phyloP scores from a whole-genome alignment of 2,888 invertebrate genomes.

The Dryobotodes eremita region DNA sequence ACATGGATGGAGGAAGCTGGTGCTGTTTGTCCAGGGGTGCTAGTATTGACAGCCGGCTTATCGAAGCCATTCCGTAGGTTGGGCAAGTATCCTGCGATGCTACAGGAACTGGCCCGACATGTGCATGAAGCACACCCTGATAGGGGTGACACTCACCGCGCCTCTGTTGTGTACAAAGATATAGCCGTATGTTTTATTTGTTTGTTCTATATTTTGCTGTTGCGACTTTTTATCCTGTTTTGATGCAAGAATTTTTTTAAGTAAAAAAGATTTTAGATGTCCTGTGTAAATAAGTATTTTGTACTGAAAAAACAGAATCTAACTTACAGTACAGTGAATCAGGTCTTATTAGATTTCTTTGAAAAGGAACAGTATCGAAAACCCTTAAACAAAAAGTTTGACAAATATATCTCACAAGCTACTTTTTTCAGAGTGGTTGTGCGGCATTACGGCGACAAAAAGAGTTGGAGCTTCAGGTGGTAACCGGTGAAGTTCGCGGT shows the following conservation, averaged over 20 bases:
- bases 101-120: conserved; percentile 98
- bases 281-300: background rate
- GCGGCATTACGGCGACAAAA: conserved; percentile 97
- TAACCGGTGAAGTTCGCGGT: conserved; percentile 97
- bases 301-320: background rate
- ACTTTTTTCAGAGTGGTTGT: conserved; percentile 93
- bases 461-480: conserved; percentile 98
- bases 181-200: conserved; percentile 93
- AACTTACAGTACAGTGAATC: background rate
- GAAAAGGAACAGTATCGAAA: background rate
- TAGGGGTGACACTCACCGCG: conserved; percentile 98
- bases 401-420: background rate
- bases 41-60: conserved; percentile 97
- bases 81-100: conserved; percentile 98
- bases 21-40: conserved; percentile 95
- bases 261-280: background rate
- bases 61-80: conserved; percentile 98
- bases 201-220: background rate
- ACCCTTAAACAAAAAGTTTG: background rate
- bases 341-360: background rate
- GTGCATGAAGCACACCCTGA: conserved; percentile 99
- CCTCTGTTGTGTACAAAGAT: conserved; percentile 98
- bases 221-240: background rate
- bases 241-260: no score
- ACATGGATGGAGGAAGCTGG: conserved; percentile 97